Conservation (phyloP, 2,797 vertebrate genomes). For the Typhlichthys subterraneus region DNA sequence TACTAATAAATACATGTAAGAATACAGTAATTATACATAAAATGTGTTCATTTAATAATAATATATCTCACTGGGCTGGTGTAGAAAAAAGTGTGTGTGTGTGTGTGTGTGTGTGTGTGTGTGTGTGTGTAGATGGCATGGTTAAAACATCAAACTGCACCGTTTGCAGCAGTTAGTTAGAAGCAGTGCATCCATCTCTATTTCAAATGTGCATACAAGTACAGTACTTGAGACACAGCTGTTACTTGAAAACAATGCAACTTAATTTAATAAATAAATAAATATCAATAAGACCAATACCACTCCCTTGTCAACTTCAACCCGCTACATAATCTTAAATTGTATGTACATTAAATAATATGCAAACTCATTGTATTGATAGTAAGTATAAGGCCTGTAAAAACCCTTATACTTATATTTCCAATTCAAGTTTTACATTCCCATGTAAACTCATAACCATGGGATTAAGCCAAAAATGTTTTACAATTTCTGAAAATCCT, state of each 20-base stretch:
- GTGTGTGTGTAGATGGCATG: background rate
- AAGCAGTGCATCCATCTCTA: slow-evolving; percentile 13
- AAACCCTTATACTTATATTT: background rate
- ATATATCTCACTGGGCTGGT: slow-evolving; percentile 10
- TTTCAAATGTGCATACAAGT: slow-evolving; percentile 24
- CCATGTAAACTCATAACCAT: too few species aligned
- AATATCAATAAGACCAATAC: slow-evolving; percentile 67
- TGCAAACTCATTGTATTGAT: slow-evolving; percentile 27
- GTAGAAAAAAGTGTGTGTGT: slow-evolving; percentile 7
- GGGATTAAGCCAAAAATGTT: too few species aligned
- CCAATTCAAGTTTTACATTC: too few species aligned
- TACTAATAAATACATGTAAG: slow-evolving; percentile 22
- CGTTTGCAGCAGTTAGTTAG: slow-evolving; percentile 11
- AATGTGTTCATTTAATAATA: slow-evolving; percentile 25
- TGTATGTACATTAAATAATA: slow-evolving; percentile 58
- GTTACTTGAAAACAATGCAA: slow-evolving; percentile 36
- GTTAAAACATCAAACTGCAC: background rate
- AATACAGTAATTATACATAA: slow-evolving; percentile 4
- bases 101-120: background rate
- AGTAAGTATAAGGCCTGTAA: too few species aligned
- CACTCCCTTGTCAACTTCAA: slow-evolving; percentile 36
- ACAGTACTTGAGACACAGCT: slow-evolving; percentile 31
- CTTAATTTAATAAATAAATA: slow-evolving; percentile 73
- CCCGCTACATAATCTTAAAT: slow-evolving; percentile 50
- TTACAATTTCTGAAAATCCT: too few species aligned